phyloP scores from a whole-genome alignment of 2,888 invertebrate species.

The Conistra vaccinii region DNA sequence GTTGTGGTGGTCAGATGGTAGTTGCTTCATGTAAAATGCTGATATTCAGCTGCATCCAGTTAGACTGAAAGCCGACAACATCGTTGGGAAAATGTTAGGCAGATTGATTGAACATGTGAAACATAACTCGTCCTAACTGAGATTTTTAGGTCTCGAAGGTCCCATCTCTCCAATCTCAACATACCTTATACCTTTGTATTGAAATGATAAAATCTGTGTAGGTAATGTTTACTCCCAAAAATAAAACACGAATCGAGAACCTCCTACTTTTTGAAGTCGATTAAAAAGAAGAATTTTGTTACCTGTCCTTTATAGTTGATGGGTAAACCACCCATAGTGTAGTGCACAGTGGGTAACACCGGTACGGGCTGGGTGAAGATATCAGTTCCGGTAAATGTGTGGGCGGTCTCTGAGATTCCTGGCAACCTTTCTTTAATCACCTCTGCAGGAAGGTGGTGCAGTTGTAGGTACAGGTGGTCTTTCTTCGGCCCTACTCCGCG shows the following conservation, averaged over 20 bases:
- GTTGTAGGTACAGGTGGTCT: conserved; percentile 97
- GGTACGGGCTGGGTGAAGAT: conserved; percentile 99
- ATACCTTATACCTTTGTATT: not conserved
- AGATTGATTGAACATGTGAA: not conserved
- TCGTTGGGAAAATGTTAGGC: not conserved
- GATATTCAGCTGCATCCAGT: not conserved
- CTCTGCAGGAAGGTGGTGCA: conserved; percentile 98
- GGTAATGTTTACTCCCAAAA: not conserved
- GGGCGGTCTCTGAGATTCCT: conserved; percentile 99
- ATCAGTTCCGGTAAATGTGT: conserved; percentile 99
- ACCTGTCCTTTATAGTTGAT: conserved; percentile 98
- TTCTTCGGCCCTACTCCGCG: conserved; percentile 99
- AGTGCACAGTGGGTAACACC: conserved; percentile 99
- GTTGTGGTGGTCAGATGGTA: not conserved
- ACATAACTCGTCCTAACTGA: not conserved
- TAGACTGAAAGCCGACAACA: not conserved
- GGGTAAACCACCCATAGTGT: conserved; percentile 99
- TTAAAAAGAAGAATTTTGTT: not conserved
- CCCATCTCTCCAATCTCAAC: no score
- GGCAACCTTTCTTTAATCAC: conserved; percentile 95
- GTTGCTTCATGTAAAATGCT: not conserved
- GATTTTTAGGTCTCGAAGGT: no score
- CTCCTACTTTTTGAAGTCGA: no score
- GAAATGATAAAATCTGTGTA: not conserved
- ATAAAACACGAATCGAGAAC: no score